A percentile compares a stretch with the other conserved stretches of the same genome.
These are phyloP conservation scores for Ceratitis capitata DNA, from an alignment of 1,140 invertebrate species.

Conservation along the genomic window DNA sequence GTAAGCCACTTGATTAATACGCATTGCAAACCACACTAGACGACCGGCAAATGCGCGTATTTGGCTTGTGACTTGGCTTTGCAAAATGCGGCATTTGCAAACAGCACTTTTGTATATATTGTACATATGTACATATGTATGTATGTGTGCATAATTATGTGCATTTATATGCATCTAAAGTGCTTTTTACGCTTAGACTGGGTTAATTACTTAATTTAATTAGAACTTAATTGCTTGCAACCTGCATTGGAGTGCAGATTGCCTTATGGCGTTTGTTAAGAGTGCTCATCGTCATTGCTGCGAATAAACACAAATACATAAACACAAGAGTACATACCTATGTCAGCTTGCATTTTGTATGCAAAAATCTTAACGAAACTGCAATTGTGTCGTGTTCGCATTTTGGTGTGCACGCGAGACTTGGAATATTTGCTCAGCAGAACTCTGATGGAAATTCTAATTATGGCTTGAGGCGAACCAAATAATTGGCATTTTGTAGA, in stretches of 20 bases:
- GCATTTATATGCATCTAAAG: not conserved
- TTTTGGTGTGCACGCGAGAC: too few relatives aligned
- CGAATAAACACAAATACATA: too few relatives aligned
- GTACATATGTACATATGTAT: not conserved
- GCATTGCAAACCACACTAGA: not conserved
- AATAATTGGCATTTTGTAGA: too few relatives aligned
- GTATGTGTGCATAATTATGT: not conserved
- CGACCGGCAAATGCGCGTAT: not conserved
- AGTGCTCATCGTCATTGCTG: not conserved
- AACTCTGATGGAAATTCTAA: too few relatives aligned
- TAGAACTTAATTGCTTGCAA: slow-evolving; percentile 31
- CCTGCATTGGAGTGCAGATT: not conserved
- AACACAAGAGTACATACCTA: too few relatives aligned
- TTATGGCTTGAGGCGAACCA: too few relatives aligned
- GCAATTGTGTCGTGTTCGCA: too few relatives aligned
- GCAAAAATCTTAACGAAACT: too few relatives aligned
- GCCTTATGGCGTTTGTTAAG: not conserved
- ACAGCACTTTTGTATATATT: not conserved
- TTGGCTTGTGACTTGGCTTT: not conserved
- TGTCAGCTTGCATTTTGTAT: too few relatives aligned
- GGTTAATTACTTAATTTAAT: slow-evolving; percentile 35
- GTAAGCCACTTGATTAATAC: not conserved
- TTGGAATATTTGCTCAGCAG: too few relatives aligned
- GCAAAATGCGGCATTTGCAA: not conserved
- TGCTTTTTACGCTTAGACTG: not conserved